Base-by-base conservation (phyloP, 2,113 vertebrate species). In the Oncorhynchus keta region DNA sequence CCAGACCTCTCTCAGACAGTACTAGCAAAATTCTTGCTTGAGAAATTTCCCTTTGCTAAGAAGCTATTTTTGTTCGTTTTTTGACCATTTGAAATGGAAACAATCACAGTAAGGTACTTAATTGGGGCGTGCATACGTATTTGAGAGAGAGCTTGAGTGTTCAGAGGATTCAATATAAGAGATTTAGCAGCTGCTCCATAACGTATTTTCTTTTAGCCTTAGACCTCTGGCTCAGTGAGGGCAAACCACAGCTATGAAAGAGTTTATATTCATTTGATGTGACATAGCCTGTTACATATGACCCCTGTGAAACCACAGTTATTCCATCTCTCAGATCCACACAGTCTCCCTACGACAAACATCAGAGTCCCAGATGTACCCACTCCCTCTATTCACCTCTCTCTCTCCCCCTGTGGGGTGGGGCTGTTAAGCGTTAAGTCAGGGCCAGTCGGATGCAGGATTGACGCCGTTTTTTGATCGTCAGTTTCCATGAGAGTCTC, bases 401-500 rank as follows among this genome's bases (percentile, higher is more conserved):
- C 32, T 35, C 26, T 35, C 81, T 16, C 66, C 26, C 67, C 45
- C 64, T 67, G 75, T 18, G 49, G 75, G 75, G 77, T 39, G 73
- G 68, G 72, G 72, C 71, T 74, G 73, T 68, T 73, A 64, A 71
- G 62, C 32, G 6, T 65, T 14, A 32, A 75, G 65, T 35, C 28
- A 3, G 32, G 55, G 32, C 73, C 61, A 32, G 72, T 79, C 51
- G 11, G 72, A 78, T 64, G 32, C 7, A 22, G 75, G 79, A 35
- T 45, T 67, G 77, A 76, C 68, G 68, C 64, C 80, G 57, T 62
- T 73, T 49, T 85, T 84, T 76, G 78, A 79, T 79, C 62, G 28
- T 26, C 30, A 72, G 72, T 90, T 91, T 89, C 83, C 77, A 55
- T 90, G 86, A 76, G 81, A 91, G 71, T 75, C 81, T 85, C 75